A percentile compares a stretch with the other conserved stretches of the same genome.
Conservation (phyloP, 92 coral and sea anemone species). For the Porites lobata region DNA sequence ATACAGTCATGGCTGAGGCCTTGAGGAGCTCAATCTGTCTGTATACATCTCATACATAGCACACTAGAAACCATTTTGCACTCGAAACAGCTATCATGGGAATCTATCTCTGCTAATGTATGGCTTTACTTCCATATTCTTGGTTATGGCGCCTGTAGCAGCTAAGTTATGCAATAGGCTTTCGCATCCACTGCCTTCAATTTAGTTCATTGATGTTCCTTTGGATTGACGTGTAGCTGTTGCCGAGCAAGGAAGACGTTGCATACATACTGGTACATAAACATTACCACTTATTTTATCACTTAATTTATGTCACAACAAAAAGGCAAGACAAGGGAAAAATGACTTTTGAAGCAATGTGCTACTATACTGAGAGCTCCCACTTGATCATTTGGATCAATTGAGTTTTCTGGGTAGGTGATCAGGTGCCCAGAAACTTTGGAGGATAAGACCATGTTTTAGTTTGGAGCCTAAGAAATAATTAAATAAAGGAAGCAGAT, state of each 20-base stretch:
- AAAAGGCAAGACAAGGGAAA: no score
- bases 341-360: no score
- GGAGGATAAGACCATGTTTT: no score
- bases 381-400: no score
- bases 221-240: constrained; percentile 10
- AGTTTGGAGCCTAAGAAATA: no score
- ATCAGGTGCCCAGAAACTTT: no score
- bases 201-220: constrained; percentile 42
- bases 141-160: constrained; percentile 27
- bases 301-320: no score
- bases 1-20: constrained; percentile 47
- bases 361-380: no score
- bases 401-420: no score
- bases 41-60: constrained; percentile 31
- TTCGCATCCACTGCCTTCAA: constrained; percentile 61
- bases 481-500: no score
- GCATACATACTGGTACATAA: constrained; percentile 55
- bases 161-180: constrained; percentile 4
- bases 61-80: constrained; percentile 53
- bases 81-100: constrained; percentile 25
- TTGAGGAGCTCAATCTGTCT: background rate
- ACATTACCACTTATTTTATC: background rate
- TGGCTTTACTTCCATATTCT: constrained; percentile 29
- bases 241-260: constrained; percentile 21
- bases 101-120: constrained; percentile 11